A percentile compares a stretch with the other conserved stretches of the same genome.
These are phyloP conservation scores for Galeopsomyia nigrocyanea DNA, from an alignment of 2,888 invertebrate species.

Conservation along the genomic window DNA sequence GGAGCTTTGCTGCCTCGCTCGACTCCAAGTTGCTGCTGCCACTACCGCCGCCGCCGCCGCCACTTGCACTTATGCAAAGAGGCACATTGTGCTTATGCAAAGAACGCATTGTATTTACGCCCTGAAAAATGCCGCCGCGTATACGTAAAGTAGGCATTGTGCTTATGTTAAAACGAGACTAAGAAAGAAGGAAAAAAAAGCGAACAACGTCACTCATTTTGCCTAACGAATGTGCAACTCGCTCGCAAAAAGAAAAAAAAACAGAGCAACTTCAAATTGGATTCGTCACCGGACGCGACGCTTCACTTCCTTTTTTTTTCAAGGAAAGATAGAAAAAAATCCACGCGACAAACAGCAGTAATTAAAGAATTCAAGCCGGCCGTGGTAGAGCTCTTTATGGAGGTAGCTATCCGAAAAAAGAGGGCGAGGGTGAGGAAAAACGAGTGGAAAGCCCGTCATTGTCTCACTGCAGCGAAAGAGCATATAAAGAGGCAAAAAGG, in stretches of 20 bases:
- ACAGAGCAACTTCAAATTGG: slow-evolving; percentile 10
- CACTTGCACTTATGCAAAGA: slow-evolving; percentile 41
- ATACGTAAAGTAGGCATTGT: slow-evolving; percentile 39
- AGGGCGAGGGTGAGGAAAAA: slow-evolving; percentile 5
- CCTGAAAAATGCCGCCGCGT: slow-evolving; percentile 35
- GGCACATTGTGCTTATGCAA: slow-evolving; percentile 53
- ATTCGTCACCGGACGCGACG: background rate
- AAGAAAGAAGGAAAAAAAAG: slow-evolving; percentile 1
- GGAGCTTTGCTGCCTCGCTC: slow-evolving; percentile 13
- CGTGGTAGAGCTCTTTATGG: background rate
- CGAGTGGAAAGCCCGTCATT: slow-evolving; percentile 18
- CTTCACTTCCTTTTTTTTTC: background rate
- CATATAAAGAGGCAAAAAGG: slow-evolving; percentile 26
- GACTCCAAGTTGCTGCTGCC: background rate
- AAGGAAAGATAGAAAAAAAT: slow-evolving; percentile 3
- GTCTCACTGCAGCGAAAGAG: slow-evolving; percentile 30
- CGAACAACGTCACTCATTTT: background rate
- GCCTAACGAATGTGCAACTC: too few relatives aligned
- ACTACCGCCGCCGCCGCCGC: background rate
- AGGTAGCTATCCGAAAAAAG: background rate
- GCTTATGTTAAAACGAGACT: slow-evolving; percentile 31
- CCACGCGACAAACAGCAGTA: slow-evolving; percentile 45
- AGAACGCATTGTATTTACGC: slow-evolving; percentile 46
- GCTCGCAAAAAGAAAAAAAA: background rate
- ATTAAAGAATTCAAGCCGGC: slow-evolving; percentile 39